These are phyloP conservation scores for Austrofundulus limnaeus DNA, from an alignment of 2,113 vertebrate species.

Conservation along the genomic window DNA sequence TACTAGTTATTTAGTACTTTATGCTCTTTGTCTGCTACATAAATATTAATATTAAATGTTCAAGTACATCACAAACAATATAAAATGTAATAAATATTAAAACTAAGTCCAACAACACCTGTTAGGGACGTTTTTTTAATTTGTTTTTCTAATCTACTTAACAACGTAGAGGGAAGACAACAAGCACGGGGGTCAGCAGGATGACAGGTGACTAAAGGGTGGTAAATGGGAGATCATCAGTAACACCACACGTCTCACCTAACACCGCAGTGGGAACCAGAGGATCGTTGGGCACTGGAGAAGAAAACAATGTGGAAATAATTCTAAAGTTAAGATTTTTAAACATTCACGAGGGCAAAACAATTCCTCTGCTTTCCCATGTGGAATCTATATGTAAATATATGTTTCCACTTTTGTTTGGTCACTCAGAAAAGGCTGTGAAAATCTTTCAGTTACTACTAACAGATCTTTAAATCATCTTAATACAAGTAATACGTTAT, in stretches of 20 bases:
- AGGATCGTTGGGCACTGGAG: constrained; percentile 97
- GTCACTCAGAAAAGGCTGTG: not conserved
- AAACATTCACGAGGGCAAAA: not conserved
- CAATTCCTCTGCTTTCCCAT: not conserved
- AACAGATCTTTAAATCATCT: too few species aligned
- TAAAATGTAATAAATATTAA: constrained; percentile 7
- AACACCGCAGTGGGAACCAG: constrained; percentile 98
- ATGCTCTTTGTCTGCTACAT: constrained; percentile 8
- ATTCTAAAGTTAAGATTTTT: constrained; percentile 15
- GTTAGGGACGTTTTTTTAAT: not conserved
- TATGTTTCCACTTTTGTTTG: not conserved
- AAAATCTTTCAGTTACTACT: too few species aligned
- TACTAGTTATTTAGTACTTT: too few species aligned
- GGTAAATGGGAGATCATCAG: constrained; percentile 36
- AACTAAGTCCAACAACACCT: constrained; percentile 5
- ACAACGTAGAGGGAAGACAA: constrained; percentile 20
- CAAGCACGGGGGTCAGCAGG: constrained; percentile 42
- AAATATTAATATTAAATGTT: not conserved
- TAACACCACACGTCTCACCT: constrained; percentile 87
- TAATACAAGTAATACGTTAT: too few species aligned
- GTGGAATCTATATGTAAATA: not conserved
- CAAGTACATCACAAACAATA: not conserved
- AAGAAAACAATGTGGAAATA: constrained; percentile 86
- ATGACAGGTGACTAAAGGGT: constrained; percentile 58
- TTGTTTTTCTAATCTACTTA: not conserved